A percentile compares a stretch with the other conserved stretches of the same genome.
phyloP scores from a whole-genome alignment of 2,888 invertebrate species.

The Polydrusus tereticollis region DNA sequence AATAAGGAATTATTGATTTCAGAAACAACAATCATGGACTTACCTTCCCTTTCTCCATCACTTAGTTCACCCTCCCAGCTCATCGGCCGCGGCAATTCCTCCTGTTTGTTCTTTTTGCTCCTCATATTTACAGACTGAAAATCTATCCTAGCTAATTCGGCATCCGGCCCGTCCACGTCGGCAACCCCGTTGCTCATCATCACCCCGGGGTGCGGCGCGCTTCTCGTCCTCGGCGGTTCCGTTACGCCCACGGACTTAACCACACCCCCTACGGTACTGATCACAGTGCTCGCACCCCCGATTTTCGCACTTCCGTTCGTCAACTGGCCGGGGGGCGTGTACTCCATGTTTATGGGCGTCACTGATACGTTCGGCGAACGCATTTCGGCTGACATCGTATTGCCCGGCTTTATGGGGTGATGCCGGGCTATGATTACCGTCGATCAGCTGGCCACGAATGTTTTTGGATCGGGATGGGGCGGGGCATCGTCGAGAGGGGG shows the following conservation, averaged over 20 bases:
- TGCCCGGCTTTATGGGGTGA: conserved; percentile 39
- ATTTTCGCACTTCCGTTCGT: conserved; percentile 29
- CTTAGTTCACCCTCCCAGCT: conserved; percentile 95
- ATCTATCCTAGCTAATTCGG: conserved; percentile 85
- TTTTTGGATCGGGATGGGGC: conserved; percentile 31
- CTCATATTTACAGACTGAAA: conserved; percentile 70
- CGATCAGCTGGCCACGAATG: conserved; percentile 61
- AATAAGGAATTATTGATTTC: neutral
- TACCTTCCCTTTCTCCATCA: conserved; percentile 76
- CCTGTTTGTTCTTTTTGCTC: conserved; percentile 62
- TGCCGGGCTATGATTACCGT: conserved; percentile 54
- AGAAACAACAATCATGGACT: neutral
- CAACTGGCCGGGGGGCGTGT: conserved; percentile 54
- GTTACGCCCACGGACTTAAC: conserved; percentile 48
- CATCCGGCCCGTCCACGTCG: conserved; percentile 77
- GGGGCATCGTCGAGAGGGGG: conserved; percentile 41
- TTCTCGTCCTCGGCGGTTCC: conserved; percentile 56
- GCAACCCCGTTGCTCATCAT: conserved; percentile 54
- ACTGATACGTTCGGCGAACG: conserved; percentile 78
- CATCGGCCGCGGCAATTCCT: conserved; percentile 80
- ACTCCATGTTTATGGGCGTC: conserved; percentile 81
- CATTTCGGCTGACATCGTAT: conserved; percentile 64
- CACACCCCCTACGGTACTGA: conserved; percentile 41
- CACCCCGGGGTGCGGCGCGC: conserved; percentile 55
- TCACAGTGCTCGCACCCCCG: conserved; percentile 30